Evolutionary conservation across 2,888 invertebrate genomes (phyloP).

Genomic region (Steinernema hermaphroditum): DNA sequence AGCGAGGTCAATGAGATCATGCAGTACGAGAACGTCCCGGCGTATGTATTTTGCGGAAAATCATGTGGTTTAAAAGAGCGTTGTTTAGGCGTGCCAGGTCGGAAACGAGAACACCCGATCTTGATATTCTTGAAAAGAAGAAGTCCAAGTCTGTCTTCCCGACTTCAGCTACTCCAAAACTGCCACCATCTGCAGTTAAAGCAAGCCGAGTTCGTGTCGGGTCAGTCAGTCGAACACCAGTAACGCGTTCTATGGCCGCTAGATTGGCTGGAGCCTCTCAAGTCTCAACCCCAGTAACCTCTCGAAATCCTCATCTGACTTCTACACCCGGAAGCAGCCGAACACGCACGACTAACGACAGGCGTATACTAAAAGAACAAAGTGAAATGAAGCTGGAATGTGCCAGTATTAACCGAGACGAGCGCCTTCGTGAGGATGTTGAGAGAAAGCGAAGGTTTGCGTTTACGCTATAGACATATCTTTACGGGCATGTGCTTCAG

Average conservation of each 20-base stretch:
- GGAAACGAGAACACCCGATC: not conserved
- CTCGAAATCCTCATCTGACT: not conserved
- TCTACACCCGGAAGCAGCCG: not conserved
- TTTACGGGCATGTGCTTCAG: not conserved
- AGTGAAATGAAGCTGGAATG: not conserved
- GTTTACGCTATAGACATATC: not conserved
- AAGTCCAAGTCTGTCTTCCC: not conserved
- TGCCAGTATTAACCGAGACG: not conserved
- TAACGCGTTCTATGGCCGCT: not conserved
- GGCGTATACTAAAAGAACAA: not conserved
- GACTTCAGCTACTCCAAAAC: not conserved
- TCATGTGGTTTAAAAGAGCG: not conserved
- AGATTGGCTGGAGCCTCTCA: not conserved
- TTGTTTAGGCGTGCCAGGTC: not conserved
- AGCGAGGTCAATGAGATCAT: not conserved
- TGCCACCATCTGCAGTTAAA: not conserved
- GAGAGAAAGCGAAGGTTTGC: not conserved
- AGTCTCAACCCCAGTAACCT: not conserved
- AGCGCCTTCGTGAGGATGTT: not conserved
- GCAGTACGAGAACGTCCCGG: not conserved
- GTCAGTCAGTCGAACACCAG: not conserved
- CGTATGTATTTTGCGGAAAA: not conserved
- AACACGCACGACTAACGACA: not conserved
- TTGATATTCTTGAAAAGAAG: not conserved
- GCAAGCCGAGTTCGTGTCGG: constrained; percentile 1